Conservation (phyloP, 2,888 invertebrate species). For the Pseudoips prasinana region DNA sequence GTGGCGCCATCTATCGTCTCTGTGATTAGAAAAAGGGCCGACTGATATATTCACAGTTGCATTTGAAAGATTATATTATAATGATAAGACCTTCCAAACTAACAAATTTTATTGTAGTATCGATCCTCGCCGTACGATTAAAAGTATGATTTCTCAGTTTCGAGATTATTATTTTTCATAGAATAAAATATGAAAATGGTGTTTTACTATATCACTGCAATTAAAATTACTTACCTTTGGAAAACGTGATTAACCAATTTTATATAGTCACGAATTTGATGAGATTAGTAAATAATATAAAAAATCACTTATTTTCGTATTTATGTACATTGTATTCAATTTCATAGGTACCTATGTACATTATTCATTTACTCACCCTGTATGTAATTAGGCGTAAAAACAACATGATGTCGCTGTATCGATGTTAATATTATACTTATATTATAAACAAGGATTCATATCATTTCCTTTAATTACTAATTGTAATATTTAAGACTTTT, state of each 20-base stretch:
- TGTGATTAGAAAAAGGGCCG: too few species aligned
- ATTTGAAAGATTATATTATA: too few species aligned
- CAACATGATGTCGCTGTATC: slow-evolving; percentile 20
- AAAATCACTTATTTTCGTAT: slow-evolving; percentile 26
- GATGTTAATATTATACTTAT: slow-evolving; percentile 17
- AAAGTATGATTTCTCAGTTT: too few species aligned
- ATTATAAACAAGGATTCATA: slow-evolving; percentile 25
- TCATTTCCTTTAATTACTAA: slow-evolving; percentile 25
- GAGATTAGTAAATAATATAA: slow-evolving; percentile 6
- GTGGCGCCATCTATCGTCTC: too few species aligned
- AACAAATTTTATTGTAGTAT: neutral
- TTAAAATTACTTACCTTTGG: neutral
- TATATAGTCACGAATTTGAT: slow-evolving; percentile 1
- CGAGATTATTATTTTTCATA: too few species aligned
- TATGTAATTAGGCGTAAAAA: slow-evolving; percentile 28
- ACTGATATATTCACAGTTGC: too few species aligned
- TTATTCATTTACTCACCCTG: slow-evolving; percentile 33
- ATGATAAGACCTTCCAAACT: too few species aligned
- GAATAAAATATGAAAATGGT: too few species aligned
- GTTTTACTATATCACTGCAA: too few species aligned
- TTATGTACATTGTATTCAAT: slow-evolving; percentile 25
- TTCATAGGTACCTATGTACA: slow-evolving; percentile 18
- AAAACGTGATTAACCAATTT: slow-evolving; percentile 1
- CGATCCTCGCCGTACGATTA: too few species aligned
- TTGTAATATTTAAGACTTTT: slow-evolving; percentile 26